Percentiles rank a stretch among this genome's conserved stretches.
These are phyloP conservation scores for Cladopsammia gracilis DNA, from an alignment of 64 coral and sea anemone genomes.

Conservation along the genomic window DNA sequence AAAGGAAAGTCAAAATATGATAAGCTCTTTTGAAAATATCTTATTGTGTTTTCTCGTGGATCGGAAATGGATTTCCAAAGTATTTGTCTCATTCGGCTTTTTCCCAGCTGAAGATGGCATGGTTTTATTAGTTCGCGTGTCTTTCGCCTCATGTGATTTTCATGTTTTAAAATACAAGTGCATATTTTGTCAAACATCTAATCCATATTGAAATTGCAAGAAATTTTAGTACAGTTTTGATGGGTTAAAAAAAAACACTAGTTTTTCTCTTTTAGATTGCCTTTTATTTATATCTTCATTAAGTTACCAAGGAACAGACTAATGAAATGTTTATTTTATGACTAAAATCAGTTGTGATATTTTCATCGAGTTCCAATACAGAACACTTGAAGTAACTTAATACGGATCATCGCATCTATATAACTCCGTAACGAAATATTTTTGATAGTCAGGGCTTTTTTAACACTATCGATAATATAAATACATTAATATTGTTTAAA, in stretches of 20 bases:
- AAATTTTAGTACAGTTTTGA: too few species aligned
- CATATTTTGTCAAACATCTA: too few species aligned
- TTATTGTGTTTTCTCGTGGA: background rate
- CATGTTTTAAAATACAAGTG: background rate
- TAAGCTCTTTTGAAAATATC: background rate
- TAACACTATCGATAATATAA: too few species aligned
- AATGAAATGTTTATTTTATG: background rate
- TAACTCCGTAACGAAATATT: too few species aligned
- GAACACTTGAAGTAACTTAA: too few species aligned
- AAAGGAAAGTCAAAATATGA: background rate
- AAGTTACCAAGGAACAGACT: background rate
- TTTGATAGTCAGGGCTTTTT: too few species aligned
- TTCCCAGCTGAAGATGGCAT: background rate
- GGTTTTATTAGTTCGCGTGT: background rate
- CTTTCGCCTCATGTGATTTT: background rate
- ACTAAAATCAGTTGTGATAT: background rate
- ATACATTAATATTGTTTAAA: too few species aligned
- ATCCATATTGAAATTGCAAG: too few species aligned
- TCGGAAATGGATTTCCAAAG: background rate
- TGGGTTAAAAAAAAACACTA: background rate
- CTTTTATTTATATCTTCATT: constrained; percentile 2
- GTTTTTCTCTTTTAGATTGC: background rate
- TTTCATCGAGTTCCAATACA: background rate
- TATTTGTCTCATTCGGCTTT: background rate
- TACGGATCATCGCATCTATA: too few species aligned